A percentile compares a stretch with the other conserved stretches of the same genome.
These are phyloP conservation scores for Spilosoma lubricipeda DNA, from an alignment of 2,888 invertebrate genomes.

Conservation along the genomic window DNA sequence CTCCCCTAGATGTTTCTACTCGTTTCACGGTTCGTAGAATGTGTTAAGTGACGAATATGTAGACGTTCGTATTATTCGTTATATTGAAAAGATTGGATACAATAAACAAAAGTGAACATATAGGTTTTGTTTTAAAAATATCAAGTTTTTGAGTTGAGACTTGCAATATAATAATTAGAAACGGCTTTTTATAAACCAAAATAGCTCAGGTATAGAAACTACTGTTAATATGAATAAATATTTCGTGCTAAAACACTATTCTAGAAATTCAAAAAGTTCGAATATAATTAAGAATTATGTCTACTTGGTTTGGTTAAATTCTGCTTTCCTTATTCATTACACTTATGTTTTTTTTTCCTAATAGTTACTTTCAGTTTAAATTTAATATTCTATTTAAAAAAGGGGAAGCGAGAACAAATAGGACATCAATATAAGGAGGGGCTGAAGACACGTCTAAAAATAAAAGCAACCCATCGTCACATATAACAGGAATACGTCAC, in stretches of 20 bases:
- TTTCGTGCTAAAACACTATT: too few relatives aligned
- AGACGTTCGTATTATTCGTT: background rate
- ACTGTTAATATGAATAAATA: too few relatives aligned
- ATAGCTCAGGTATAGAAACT: too few relatives aligned
- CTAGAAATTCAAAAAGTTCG: too few relatives aligned
- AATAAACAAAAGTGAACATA: background rate
- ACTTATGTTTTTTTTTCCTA: background rate
- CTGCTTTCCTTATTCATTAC: background rate
- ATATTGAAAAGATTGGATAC: background rate
- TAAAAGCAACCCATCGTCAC: conserved; percentile 29
- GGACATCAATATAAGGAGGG: conserved; percentile 13
- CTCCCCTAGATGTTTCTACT: conserved; percentile 21
- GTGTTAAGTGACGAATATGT: conserved; percentile 19
- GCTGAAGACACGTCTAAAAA: conserved; percentile 34
- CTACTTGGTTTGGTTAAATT: background rate
- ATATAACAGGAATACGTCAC: conserved; percentile 19
- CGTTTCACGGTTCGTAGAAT: conserved; percentile 39
- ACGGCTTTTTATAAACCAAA: too few relatives aligned
- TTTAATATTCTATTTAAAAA: conserved; percentile 2
- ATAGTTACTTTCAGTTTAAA: background rate
- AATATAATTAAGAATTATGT: background rate
- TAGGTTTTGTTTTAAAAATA: background rate
- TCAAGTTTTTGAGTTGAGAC: background rate
- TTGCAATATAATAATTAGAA: background rate
- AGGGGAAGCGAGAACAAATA: conserved; percentile 17